These are phyloP conservation scores for Felis chaus DNA, from an alignment of 2,113 vertebrate genomes.

Conservation along the genomic window DNA sequence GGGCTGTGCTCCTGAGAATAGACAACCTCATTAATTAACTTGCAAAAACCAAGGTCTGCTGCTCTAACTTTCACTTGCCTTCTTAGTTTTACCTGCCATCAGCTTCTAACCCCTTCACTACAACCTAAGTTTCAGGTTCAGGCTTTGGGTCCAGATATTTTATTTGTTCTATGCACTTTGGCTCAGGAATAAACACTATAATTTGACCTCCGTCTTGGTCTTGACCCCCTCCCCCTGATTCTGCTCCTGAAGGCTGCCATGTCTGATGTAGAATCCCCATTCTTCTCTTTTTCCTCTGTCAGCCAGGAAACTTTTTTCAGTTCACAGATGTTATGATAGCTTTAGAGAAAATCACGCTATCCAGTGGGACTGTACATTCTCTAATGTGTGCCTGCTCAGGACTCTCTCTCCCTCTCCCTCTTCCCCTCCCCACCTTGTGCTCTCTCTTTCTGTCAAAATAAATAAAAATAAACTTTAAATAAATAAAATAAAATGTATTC, in stretches of 20 bases:
- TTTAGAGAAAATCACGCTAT: not conserved
- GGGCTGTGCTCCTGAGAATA: not conserved
- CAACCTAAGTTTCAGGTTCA: not conserved
- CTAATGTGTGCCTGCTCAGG: not conserved
- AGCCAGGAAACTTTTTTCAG: not conserved
- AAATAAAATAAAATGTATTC: not conserved
- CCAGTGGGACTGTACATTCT: rapidly evolving
- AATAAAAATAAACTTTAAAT: too few relatives aligned
- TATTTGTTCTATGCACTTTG: not conserved
- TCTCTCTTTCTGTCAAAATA: too few relatives aligned
- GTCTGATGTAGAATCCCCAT: rapidly evolving
- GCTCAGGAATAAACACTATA: not conserved
- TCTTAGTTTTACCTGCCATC: not conserved
- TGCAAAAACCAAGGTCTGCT: not conserved
- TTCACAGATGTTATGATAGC: not conserved
- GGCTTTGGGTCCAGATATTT: not conserved
- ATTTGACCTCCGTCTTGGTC: not conserved
- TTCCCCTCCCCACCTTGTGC: too few relatives aligned
- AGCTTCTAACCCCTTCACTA: not conserved
- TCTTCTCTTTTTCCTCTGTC: not conserved
- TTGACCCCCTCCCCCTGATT: not conserved
- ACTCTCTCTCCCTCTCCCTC: too few relatives aligned
- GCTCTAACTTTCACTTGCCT: not conserved
- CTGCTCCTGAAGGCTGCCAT: not conserved
- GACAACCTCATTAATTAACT: not conserved